phyloP scores from a whole-genome alignment of 2,888 invertebrate species.

The Helobdella robusta region DNA sequence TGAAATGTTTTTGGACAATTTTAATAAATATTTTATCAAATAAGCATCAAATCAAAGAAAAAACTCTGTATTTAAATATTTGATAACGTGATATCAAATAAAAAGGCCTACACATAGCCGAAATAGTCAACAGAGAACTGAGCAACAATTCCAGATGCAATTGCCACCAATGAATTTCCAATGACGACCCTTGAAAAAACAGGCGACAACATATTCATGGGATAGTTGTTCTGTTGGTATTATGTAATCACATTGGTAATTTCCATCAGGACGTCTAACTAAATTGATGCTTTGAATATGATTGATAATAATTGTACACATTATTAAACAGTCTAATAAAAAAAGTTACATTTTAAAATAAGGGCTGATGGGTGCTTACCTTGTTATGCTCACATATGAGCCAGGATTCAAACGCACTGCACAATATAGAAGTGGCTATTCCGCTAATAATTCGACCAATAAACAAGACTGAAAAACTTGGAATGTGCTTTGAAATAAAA shows the following conservation, averaged over 20 bases:
- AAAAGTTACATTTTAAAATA: background rate
- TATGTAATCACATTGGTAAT: too few relatives aligned
- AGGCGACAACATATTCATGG: background rate
- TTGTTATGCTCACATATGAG: constrained; percentile 52
- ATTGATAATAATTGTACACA: background rate
- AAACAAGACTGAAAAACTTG: constrained; percentile 51
- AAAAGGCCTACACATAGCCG: constrained; percentile 50
- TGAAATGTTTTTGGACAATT: too few relatives aligned
- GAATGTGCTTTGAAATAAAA: constrained; percentile 46
- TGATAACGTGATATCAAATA: background rate
- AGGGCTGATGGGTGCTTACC: constrained; percentile 39
- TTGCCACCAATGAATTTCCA: constrained; percentile 53
- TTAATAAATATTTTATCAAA: too few relatives aligned
- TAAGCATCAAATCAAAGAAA: too few relatives aligned
- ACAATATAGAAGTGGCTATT: constrained; percentile 53
- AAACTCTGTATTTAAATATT: background rate
- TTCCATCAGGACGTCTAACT: too few relatives aligned
- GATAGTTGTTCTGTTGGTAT: background rate
- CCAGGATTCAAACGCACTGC: constrained; percentile 54
- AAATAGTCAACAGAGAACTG: constrained; percentile 51
- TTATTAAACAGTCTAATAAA: background rate
- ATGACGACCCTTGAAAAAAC: constrained; percentile 51
- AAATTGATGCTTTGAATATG: too few relatives aligned
- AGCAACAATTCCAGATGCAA: constrained; percentile 51
- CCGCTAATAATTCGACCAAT: constrained; percentile 52